Conservation (phyloP, 2,797 vertebrate genomes). For the Petrocephalus schoutedeni region DNA sequence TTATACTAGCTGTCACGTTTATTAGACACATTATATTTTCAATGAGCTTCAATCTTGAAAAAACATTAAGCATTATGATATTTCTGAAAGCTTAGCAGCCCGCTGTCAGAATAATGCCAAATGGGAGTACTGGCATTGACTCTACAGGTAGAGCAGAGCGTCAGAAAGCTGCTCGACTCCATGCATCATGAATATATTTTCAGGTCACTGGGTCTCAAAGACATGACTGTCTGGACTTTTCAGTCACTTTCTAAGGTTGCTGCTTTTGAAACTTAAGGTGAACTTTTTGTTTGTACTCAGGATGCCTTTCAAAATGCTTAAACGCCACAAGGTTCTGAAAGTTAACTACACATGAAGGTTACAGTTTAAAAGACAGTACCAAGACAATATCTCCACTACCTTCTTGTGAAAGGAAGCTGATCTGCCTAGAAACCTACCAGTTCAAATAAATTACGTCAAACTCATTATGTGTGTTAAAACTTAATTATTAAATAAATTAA, state of each 20-base stretch:
- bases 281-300: background rate
- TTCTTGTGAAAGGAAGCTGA: background rate
- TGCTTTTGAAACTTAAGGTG: background rate
- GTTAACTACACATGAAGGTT: background rate
- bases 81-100: background rate
- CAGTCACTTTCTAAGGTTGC: background rate
- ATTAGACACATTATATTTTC: background rate
- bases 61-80: background rate
- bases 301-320: background rate
- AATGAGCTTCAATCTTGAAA: background rate
- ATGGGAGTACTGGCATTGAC: background rate
- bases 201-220: background rate
- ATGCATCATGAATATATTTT: background rate
- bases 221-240: background rate
- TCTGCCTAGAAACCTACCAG: background rate
- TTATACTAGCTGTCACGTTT: background rate
- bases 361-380: background rate
- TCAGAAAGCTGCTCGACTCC: background rate
- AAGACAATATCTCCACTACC: background rate
- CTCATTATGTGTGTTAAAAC: conserved; percentile 16
- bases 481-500: background rate
- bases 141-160: background rate
- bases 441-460: background rate
- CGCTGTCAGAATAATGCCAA: background rate
- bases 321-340: background rate